Conservation (phyloP, 2,888 invertebrate genomes). For the Flabesymbios commensalis region DNA sequence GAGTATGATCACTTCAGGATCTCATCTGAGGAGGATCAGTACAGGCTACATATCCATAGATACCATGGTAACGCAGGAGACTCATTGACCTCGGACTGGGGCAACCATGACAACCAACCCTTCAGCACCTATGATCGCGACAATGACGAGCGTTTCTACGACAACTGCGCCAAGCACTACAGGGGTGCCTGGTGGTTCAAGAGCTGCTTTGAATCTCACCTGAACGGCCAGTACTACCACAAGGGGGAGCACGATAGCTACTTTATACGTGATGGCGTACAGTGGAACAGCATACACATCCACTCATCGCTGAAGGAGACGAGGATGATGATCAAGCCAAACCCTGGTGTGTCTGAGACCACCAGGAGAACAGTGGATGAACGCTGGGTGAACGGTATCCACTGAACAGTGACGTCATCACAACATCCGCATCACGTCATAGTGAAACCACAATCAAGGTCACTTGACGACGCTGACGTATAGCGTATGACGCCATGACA, state of each 20-base stretch:
- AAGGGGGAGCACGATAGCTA: slow-evolving; percentile 54
- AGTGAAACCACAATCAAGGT: too few species aligned
- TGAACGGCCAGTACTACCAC: slow-evolving; percentile 58
- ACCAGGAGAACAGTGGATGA: too few species aligned
- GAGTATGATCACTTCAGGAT: slow-evolving; percentile 78
- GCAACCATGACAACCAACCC: slow-evolving; percentile 85
- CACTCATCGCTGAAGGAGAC: slow-evolving; percentile 54
- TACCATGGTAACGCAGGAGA: slow-evolving; percentile 88
- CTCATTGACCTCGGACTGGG: slow-evolving; percentile 69
- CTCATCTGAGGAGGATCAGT: slow-evolving; percentile 72
- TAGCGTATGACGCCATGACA: too few species aligned
- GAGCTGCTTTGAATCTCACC: slow-evolving; percentile 56
- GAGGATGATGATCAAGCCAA: slow-evolving; percentile 49
- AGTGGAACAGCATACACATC: slow-evolving; percentile 57
- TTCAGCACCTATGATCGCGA: slow-evolving; percentile 90
- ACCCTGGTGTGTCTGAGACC: too few species aligned
- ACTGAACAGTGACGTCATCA: too few species aligned
- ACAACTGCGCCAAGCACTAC: slow-evolving; percentile 57
- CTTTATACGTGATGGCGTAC: slow-evolving; percentile 56
- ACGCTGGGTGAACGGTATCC: too few species aligned
- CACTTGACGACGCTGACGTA: too few species aligned
- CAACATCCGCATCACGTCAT: too few species aligned
- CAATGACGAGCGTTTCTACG: slow-evolving; percentile 70
- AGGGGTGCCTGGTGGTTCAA: slow-evolving; percentile 60
- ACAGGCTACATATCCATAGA: slow-evolving; percentile 74